Percentiles rank a stretch among this genome's conserved stretches.
Evolutionary conservation across 2,797 vertebrate species (phyloP).

Genomic region (Benthosema pterotum): DNA sequence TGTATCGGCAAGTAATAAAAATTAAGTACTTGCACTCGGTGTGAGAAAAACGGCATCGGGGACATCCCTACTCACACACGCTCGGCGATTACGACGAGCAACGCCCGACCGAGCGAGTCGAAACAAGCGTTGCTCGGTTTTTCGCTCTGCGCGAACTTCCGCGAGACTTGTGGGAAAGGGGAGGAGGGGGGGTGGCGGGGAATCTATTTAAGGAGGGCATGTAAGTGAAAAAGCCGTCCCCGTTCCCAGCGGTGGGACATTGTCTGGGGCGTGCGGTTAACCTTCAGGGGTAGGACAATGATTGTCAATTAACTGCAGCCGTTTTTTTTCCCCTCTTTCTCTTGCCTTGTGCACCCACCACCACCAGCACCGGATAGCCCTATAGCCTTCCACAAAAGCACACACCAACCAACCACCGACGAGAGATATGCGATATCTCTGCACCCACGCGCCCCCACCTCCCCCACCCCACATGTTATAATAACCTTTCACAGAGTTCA

Average conservation of each 20-base stretch:
- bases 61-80: too few relatives aligned
- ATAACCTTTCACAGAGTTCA: slow-evolving; percentile 85
- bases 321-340: too few relatives aligned
- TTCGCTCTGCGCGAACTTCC: slow-evolving; percentile 45
- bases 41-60: too few relatives aligned
- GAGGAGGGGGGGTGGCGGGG: slow-evolving; percentile 20
- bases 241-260: slow-evolving; percentile 73
- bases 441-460: slow-evolving; percentile 35
- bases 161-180: slow-evolving; percentile 58
- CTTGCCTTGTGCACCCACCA: too few relatives aligned
- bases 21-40: too few relatives aligned
- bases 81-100: too few relatives aligned
- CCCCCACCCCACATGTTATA: slow-evolving; percentile 73
- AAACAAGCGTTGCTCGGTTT: slow-evolving; percentile 48
- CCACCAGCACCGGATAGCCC: slow-evolving; percentile 68
- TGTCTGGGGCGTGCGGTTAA: slow-evolving; percentile 78
- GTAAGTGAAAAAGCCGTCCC: slow-evolving; percentile 74
- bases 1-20: too few relatives aligned
- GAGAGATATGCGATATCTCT: slow-evolving; percentile 76
- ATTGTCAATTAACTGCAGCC: slow-evolving; percentile 82
- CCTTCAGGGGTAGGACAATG: slow-evolving; percentile 81
- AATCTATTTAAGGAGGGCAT: slow-evolving; percentile 75
- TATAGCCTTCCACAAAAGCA: slow-evolving; percentile 65
- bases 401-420: too few relatives aligned
- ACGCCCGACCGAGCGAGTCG: too few relatives aligned